Percentiles rank a stretch among this genome's conserved stretches.
Conservation (phyloP, 2,113 vertebrate species). For the Myrmophylax atrothorax region DNA sequence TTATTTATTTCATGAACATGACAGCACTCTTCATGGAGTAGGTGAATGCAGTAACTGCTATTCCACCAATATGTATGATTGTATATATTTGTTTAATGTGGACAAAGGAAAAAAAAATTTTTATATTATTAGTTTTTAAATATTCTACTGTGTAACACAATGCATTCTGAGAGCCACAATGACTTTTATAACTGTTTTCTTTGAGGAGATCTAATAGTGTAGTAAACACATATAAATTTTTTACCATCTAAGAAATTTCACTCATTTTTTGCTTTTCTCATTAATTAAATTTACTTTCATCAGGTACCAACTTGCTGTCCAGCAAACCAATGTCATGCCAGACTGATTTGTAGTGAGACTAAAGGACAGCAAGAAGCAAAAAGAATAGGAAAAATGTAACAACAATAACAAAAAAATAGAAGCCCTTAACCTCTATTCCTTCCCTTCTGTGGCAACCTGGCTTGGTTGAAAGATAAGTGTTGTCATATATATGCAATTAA, state of each 20-base stretch:
- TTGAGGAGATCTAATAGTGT: neutral
- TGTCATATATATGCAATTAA: neutral
- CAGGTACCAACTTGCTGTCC: neutral
- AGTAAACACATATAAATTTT: neutral
- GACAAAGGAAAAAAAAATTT: neutral
- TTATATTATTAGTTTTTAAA: neutral
- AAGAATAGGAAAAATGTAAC: neutral
- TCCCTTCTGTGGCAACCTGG: neutral
- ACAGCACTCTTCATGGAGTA: neutral
- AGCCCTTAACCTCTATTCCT: neutral
- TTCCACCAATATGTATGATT: neutral
- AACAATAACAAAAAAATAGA: neutral
- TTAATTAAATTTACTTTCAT: neutral
- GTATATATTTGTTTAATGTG: neutral
- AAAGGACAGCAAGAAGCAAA: neutral
- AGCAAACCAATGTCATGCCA: neutral
- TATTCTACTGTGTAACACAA: neutral
- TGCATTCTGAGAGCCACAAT: neutral
- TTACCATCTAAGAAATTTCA: neutral
- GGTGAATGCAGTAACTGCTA: neutral
- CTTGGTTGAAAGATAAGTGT: neutral
- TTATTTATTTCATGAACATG: slow-evolving; percentile 41
- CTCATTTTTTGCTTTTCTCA: neutral
- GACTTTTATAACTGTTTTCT: neutral
- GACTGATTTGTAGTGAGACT: neutral